A percentile compares a stretch with the other conserved stretches of the same genome.
Evolutionary conservation across 2,113 vertebrate genomes (phyloP).

Genomic region (Pelodiscus sinensis): DNA sequence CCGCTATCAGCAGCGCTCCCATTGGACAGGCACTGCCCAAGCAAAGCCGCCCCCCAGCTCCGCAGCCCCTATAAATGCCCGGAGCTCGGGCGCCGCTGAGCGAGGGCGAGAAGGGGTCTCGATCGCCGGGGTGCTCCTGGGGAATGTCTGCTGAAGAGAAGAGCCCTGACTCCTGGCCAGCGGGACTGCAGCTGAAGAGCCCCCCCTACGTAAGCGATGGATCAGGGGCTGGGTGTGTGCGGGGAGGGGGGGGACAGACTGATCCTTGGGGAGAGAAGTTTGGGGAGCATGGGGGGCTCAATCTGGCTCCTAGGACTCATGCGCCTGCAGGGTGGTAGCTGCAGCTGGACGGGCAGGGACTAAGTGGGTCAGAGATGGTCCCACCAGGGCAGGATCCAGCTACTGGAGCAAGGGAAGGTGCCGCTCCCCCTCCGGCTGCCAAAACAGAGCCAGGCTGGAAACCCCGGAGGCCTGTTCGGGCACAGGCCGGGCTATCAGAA

Average conservation of each 20-base stretch:
- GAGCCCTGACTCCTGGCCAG: constrained; percentile 17
- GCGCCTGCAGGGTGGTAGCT: not conserved
- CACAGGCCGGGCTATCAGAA: not conserved
- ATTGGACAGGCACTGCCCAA: not conserved
- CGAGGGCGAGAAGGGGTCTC: not conserved
- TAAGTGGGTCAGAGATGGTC: not conserved
- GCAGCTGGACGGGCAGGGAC: not conserved
- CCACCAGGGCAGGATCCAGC: not conserved
- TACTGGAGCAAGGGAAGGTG: not conserved
- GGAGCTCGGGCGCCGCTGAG: too few species aligned
- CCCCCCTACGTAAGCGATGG: constrained; percentile 53
- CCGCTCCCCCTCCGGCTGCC: not conserved
- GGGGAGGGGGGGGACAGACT: not conserved
- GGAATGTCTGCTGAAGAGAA: constrained; percentile 45
- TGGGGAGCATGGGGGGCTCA: not conserved
- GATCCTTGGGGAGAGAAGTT: not conserved
- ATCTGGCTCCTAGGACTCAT: not conserved
- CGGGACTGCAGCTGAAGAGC: constrained; percentile 12
- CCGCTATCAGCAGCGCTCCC: not conserved
- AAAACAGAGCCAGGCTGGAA: not conserved
- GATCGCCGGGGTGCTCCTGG: not conserved
- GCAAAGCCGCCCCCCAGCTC: not conserved
- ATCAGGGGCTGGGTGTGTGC: not conserved
- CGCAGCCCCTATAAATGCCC: not conserved
- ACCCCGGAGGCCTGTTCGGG: too few species aligned